These are phyloP conservation scores for Myoxocephalus aenaeus DNA, from an alignment of 2,797 vertebrate genomes.

Conservation along the genomic window DNA sequence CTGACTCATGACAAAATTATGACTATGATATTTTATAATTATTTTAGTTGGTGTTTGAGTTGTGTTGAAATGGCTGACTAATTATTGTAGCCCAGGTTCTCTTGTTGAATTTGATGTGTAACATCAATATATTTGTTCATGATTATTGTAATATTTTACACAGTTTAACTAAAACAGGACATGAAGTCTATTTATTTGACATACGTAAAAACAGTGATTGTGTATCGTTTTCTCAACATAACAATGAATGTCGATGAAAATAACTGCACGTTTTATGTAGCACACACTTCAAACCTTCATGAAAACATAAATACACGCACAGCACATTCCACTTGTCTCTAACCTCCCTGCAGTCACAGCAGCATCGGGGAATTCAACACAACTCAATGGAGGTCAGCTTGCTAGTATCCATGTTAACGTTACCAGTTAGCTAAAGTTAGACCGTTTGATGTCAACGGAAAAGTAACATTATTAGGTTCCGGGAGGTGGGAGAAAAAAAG, in stretches of 20 bases:
- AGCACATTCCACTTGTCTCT: background rate
- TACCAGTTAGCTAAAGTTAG: background rate
- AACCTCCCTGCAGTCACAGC: background rate
- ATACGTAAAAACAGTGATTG: rapidly evolving
- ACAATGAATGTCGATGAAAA: background rate
- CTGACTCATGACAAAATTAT: too few species aligned
- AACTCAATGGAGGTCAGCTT: background rate
- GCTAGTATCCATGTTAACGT: background rate
- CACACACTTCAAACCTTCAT: background rate
- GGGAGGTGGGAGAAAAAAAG: too few species aligned
- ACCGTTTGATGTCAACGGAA: background rate
- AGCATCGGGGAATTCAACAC: background rate
- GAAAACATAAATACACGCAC: background rate
- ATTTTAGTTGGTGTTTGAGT: too few species aligned
- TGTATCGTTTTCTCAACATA: background rate
- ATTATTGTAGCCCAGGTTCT: too few species aligned
- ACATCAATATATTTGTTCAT: too few species aligned
- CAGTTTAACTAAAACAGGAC: too few species aligned
- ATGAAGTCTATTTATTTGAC: too few species aligned
- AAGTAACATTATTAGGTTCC: too few species aligned
- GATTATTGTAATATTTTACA: too few species aligned
- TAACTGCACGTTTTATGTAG: background rate
- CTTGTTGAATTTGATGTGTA: too few species aligned
- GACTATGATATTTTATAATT: too few species aligned
- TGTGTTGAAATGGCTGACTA: too few species aligned